Percentiles rank a stretch among this genome's conserved stretches.
Evolutionary conservation across 2,797 vertebrate genomes (phyloP).

Genomic region (Acropternis orthonyx): DNA sequence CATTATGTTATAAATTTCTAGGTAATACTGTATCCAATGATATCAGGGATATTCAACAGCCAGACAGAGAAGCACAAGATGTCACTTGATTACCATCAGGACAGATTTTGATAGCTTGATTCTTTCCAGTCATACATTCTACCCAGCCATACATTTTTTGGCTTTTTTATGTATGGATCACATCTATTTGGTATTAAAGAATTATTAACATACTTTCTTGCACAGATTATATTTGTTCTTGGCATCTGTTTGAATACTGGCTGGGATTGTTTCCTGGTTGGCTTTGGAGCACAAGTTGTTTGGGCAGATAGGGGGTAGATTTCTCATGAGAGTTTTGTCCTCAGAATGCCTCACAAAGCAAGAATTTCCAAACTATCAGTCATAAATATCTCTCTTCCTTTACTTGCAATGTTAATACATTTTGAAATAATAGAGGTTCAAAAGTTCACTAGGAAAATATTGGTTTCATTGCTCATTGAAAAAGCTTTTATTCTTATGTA

Average conservation of each 20-base stretch:
- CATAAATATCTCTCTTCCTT: not conserved
- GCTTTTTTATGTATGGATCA: not conserved
- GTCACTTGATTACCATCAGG: not conserved
- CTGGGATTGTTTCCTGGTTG: not conserved
- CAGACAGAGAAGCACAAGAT: not conserved
- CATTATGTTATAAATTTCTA: not conserved
- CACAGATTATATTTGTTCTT: not conserved
- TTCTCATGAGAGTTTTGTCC: constrained; percentile 10
- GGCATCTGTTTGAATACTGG: not conserved
- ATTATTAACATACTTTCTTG: not conserved
- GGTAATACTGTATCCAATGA: not conserved
- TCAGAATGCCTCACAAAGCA: not conserved
- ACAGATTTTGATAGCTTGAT: not conserved
- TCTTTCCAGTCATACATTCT: not conserved
- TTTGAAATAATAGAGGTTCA: constrained; percentile 23
- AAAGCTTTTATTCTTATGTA: not conserved
- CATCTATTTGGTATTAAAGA: not conserved
- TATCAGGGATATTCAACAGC: not conserved
- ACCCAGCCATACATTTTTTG: not conserved
- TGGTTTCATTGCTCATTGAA: not conserved
- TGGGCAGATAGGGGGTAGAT: not conserved
- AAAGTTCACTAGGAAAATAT: constrained; percentile 32
- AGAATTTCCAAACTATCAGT: constrained; percentile 12
- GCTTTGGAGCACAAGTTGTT: not conserved
- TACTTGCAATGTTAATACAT: not conserved